Base-by-base conservation (phyloP, 2,888 invertebrate genomes). In the Iselma pallidipennis region DNA sequence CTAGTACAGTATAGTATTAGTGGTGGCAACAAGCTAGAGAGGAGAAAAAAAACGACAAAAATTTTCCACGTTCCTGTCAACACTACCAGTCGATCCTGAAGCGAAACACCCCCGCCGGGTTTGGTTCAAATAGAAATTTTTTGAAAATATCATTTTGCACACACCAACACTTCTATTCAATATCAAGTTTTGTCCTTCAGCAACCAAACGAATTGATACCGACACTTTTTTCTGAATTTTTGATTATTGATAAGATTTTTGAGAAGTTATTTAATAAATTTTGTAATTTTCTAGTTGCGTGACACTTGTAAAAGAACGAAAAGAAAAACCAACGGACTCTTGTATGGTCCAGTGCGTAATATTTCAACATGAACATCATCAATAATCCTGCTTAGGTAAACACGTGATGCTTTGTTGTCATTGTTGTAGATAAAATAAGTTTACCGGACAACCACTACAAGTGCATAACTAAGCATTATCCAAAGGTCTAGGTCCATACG, bases 341-440 rank as follows among this genome's bases (percentile, higher is more conserved):
- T 55, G 55, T 55, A 55, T 45, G 45, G 49, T 55, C 55, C 45
- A 45, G 45, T 55, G 55, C 49, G 56, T 50, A 49, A 50, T 56
- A 50, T 33, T 56, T 56, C 56, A 57, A 37, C 37, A 42, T 37
- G 31, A 42, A 23, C 49, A 57, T 37, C 51, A 57, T 57, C 57
- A 57, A 57, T 51, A 57, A 57, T 57, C 57, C 57, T 16, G 37
- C 33, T 51, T 57, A 12, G n/a, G 23, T 7, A 50, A 51, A 57
- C 57, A 57, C 57, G 57, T 57, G 45, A 51, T 29, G 25, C 37
- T 57, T 51, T 49, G 49, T 52, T 58, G 29, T 58, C 52, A 58
- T 51, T 52, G 19, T 9, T 45, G 4, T 21, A 45, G 21, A 9
- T 19, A 52, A 48, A 57, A 51, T 52, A 48, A 28, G 42, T 45